Evolutionary conservation across 2,797 vertebrate species (phyloP).

Genomic region (Sciurus carolinensis): DNA sequence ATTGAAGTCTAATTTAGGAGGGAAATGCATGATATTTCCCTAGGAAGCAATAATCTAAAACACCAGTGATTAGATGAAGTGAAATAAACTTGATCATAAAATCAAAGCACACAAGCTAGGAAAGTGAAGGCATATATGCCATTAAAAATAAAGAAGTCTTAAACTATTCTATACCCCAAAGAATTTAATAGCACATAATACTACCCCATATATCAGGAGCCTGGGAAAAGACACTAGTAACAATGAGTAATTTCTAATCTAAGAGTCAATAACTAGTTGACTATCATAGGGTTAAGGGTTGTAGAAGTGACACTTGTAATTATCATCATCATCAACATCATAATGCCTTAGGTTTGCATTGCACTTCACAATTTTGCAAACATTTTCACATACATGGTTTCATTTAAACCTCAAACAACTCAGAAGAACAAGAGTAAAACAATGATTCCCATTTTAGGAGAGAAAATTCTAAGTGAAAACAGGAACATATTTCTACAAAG

Average conservation of each 20-base stretch:
- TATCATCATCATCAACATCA: neutral
- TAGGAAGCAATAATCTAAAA: slow-evolving; percentile 66
- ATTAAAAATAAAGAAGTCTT: slow-evolving; percentile 28
- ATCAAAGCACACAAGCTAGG: slow-evolving; percentile 50
- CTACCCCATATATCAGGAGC: neutral
- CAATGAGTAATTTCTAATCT: neutral
- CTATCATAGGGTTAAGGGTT: neutral
- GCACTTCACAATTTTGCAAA: slow-evolving; percentile 50
- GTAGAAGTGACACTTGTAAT: neutral
- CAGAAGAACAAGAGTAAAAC: neutral
- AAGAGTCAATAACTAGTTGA: neutral
- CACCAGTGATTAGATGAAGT: slow-evolving; percentile 56
- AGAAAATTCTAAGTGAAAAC: slow-evolving; percentile 58
- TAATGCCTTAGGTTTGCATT: neutral
- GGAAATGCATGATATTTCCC: slow-evolving; percentile 58
- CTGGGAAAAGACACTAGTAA: neutral
- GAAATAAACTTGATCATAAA: slow-evolving; percentile 70
- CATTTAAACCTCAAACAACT: slow-evolving; percentile 20
- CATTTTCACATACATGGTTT: neutral
- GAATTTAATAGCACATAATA: slow-evolving; percentile 13
- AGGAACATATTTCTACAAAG: slow-evolving; percentile 11
- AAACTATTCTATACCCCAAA: neutral
- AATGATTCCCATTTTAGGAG: slow-evolving; percentile 51
- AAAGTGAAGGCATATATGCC: slow-evolving; percentile 64
- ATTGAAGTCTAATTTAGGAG: slow-evolving; percentile 48